Conservation (phyloP, 2,797 vertebrate species). For the Falco rusticolus region DNA sequence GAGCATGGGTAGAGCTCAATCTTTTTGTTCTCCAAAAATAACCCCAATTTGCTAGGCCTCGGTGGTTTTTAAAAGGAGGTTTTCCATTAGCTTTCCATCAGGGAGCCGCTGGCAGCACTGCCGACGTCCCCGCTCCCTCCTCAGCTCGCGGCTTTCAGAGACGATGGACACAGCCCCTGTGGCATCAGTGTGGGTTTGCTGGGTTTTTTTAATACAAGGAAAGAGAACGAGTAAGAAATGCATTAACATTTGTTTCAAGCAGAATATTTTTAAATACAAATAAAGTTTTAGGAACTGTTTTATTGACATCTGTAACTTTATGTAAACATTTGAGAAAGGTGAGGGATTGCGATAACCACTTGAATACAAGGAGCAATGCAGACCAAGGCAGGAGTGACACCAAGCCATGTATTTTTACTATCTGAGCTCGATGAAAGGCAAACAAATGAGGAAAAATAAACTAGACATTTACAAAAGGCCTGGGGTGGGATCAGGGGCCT, state of each 20-base stretch:
- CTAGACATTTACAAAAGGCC: neutral
- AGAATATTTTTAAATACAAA: neutral
- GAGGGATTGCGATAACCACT: neutral
- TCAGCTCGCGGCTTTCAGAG: neutral
- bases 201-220: neutral
- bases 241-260: neutral
- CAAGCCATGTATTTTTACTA: neutral
- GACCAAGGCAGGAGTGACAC: neutral
- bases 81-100: conserved; percentile 8
- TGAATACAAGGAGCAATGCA: neutral
- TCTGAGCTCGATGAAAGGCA: neutral
- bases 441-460: neutral
- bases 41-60: neutral
- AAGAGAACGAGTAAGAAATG: neutral
- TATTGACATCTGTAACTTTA: neutral
- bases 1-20: neutral
- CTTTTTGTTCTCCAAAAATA: conserved; percentile 46
- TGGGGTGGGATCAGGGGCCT: neutral
- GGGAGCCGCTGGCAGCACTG: neutral
- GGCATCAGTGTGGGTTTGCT: neutral
- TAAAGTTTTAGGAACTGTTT: neutral
- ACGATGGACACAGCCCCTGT: accelerated
- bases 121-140: neutral
- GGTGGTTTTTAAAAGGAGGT: conserved; percentile 19
- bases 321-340: neutral